These are phyloP conservation scores for Tyria jacobaeae DNA, from an alignment of 2,888 invertebrate genomes.

Conservation along the genomic window DNA sequence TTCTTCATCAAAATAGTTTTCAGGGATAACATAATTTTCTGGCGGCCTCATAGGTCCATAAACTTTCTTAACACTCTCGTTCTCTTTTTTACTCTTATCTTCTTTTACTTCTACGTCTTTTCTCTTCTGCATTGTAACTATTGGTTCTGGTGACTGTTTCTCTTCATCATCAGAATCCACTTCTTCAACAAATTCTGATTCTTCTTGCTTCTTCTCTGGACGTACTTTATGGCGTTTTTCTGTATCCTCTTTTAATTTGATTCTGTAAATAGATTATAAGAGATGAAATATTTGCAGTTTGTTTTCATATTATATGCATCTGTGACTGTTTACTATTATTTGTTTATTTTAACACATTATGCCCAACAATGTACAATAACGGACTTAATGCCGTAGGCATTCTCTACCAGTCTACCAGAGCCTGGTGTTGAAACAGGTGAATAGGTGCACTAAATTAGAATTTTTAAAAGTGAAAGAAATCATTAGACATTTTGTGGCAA, in stretches of 20 bases:
- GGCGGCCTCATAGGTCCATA: conserved; percentile 84
- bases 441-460: too few relatives aligned
- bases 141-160: conserved; percentile 19
- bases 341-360: too few relatives aligned
- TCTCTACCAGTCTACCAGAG: too few relatives aligned
- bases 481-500: too few relatives aligned
- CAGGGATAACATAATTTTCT: conserved; percentile 78
- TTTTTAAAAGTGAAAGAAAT: too few relatives aligned
- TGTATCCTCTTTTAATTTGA: conserved; percentile 81
- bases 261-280: conserved; percentile 55
- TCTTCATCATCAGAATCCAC: conserved; percentile 79
- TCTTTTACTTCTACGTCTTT: conserved; percentile 17
- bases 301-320: too few relatives aligned
- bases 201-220: conserved; percentile 59
- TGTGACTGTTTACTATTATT: too few relatives aligned
- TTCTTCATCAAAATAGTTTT: conserved; percentile 77
- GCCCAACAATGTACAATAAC: too few relatives aligned
- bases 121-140: conserved; percentile 25
- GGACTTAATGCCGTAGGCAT: too few relatives aligned
- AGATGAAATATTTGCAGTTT: neutral
- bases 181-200: conserved; percentile 84
- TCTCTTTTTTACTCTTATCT: conserved; percentile 14
- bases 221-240: conserved; percentile 63
- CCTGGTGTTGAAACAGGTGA: too few relatives aligned
- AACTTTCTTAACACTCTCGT: conserved; percentile 55